These are phyloP conservation scores for Nemotelus nigrinus DNA, from an alignment of 2,888 invertebrate genomes.

Conservation along the genomic window DNA sequence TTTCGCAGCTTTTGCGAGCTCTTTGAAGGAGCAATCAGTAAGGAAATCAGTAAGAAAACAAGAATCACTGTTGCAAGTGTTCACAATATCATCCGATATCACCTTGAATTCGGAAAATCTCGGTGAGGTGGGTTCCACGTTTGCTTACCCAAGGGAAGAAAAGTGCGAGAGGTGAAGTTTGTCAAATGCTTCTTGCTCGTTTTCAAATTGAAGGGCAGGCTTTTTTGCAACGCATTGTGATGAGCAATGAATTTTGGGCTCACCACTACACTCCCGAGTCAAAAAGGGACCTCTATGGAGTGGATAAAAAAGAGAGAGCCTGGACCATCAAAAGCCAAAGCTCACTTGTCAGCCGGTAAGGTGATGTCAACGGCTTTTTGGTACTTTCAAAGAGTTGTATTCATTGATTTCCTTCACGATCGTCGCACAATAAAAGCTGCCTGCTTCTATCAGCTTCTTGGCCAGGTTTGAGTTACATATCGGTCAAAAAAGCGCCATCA, in stretches of 20 bases:
- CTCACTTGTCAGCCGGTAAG: too few relatives aligned
- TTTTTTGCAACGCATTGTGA: background rate
- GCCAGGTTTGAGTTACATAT: too few relatives aligned
- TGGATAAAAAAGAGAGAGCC: background rate
- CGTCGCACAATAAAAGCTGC: too few relatives aligned
- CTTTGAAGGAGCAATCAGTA: background rate
- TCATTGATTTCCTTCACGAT: too few relatives aligned
- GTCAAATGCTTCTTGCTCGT: background rate
- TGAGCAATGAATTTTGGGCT: background rate
- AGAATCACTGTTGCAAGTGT: background rate
- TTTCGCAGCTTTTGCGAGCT: background rate
- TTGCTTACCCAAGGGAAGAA: background rate
- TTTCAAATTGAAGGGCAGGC: background rate
- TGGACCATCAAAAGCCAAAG: too few relatives aligned
- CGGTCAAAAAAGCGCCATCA: too few relatives aligned
- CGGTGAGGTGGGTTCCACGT: background rate
- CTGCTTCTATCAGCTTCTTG: too few relatives aligned
- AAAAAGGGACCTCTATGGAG: background rate
- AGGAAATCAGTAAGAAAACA: background rate
- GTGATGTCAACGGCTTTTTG: too few relatives aligned
- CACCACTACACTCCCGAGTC: background rate
- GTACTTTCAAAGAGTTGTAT: too few relatives aligned
- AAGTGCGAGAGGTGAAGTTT: background rate
- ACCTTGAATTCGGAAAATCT: background rate
- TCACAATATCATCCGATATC: background rate